Evolutionary conservation across 1,140 invertebrate species (phyloP).

Genomic region (Schlechtendalia chinensis): DNA sequence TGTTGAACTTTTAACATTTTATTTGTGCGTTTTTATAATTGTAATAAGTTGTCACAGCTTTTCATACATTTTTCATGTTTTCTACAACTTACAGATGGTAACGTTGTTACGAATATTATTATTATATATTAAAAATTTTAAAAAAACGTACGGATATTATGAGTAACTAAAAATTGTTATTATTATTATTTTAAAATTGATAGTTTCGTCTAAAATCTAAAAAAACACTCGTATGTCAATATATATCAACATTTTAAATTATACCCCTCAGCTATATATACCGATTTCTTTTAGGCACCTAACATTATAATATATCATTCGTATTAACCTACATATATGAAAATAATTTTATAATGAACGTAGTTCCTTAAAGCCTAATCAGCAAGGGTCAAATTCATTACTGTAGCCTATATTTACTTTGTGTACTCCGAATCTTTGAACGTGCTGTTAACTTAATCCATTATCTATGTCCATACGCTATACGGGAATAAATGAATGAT

Average conservation of each 20-base stretch:
- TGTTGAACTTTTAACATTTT: too few species aligned
- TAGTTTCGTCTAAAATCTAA: too few species aligned
- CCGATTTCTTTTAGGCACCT: neutral
- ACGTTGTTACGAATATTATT: too few species aligned
- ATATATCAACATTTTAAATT: neutral
- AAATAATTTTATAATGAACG: neutral
- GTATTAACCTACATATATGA: neutral
- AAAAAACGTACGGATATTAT: too few species aligned
- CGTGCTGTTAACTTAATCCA: constrained; percentile 8
- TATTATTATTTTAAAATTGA: too few species aligned
- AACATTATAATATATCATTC: constrained; percentile 2
- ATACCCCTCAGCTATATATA: neutral
- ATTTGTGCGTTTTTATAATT: too few species aligned
- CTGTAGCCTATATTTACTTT: constrained; percentile 6
- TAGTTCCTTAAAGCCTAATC: neutral
- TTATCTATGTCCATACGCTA: constrained; percentile 25
- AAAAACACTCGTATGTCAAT: too few species aligned
- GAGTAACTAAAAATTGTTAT: too few species aligned
- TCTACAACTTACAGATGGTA: too few species aligned
- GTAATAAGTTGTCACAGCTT: too few species aligned
- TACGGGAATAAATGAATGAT: constrained; percentile 18
- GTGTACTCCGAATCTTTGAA: constrained; percentile 3
- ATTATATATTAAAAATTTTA: too few species aligned
- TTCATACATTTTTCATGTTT: too few species aligned
- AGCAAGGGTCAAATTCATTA: constrained; percentile 33